Base-by-base conservation (phyloP, 2,113 vertebrate genomes). In the Cryptotis parvus region DNA sequence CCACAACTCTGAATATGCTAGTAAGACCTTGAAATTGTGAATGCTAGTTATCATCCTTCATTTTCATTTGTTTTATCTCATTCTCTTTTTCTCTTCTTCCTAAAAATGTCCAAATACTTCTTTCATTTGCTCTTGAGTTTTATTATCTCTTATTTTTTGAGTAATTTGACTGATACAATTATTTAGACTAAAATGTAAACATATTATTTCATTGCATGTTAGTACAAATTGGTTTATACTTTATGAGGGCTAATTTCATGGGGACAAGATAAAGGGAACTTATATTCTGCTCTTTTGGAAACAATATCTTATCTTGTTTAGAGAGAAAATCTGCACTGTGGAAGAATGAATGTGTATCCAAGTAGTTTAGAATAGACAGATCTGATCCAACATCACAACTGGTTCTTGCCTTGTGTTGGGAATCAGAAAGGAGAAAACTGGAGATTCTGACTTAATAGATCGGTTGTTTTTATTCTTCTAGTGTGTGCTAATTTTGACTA, bases 111-210 rank as follows among this genome's bases (percentile, higher is more conserved):
- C 31, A 24, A n/a, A 24, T 37, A 9, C 10, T 33, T 20, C 10
- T 33, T 20, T 27, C 27, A 20, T 15, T 15, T 84, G 15, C 9
- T 58, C 41, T 3, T 37, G 22, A 74, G 8, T 85, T 5, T 63
- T 18, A 82, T 73, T 90, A 84, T 84, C 72, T 43, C 80, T 4
- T 70, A 72, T 83, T 4, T 73, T 84, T 41, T 31, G 3, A 81
- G 73, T 94, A 18, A 39, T 66, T 63, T 72, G 33, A 80, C 84
- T 72, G 20, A 61, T 29, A 89, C 31, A 31, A n/a, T 4, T 41
- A 83, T 39, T 90, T 43, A 8, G 55, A 39, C 94, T 9, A 82
- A 41, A 91, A 77, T 52, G 61, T 33, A 63, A 75, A 26, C 43
- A 15, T 45, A 14, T 79, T 77, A 65, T 73, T 75, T 89, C 9